Base-by-base conservation (phyloP, 2,113 vertebrate genomes). In the Ceyx margarethae region DNA sequence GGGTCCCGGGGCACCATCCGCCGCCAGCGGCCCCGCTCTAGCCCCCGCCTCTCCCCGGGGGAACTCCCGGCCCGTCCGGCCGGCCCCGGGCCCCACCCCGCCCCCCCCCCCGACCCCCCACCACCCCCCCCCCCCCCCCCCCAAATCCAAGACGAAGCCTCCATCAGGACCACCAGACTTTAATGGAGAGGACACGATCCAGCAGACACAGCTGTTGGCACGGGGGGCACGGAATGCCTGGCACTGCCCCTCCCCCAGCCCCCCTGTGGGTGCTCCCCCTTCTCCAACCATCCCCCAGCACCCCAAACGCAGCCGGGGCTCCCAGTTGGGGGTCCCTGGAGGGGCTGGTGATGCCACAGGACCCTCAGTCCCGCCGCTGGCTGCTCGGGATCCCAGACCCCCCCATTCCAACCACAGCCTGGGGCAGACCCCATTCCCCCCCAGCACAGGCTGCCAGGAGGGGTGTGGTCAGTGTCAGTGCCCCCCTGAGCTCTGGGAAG, bases 51-150 rank as follows among this genome's bases (percentile, higher is more conserved):
- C n/a, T 19, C 7, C 42, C 0, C 40, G 33, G 20, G 20, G 46
- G 13, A 62, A 23, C 77, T 10, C 75, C 18, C 35, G 29, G 11
- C 37, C 17, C 40, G 13, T 14, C 45, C 18, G 60, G 31, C 15
- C 22, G 7, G 33, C 66, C 54, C 62, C 89, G n/a, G 13, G 53
- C 53, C 45, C 0, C 67, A 15, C 46, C 57, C 51, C 74, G 53
- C 79, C 95, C 94, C 94, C 80, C 81, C 76, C 90, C 76, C 95
- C 96, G 96, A 98, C 97, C 97, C 97, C n/a, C n/a, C n/a, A n/a
- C n/a, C n/a, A n/a, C n/a, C n/a, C n/a, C n/a, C n/a, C n/a, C n/a
- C n/a, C n/a, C 0, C 3, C 12, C 13, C 6, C 33, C 72, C 66
- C 23, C 23, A 46, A 64, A 65, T 6, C 11, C 2, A 53, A 60